Evolutionary conservation across 2,113 vertebrate species (phyloP).

Genomic region (Elgaria multicarinata): DNA sequence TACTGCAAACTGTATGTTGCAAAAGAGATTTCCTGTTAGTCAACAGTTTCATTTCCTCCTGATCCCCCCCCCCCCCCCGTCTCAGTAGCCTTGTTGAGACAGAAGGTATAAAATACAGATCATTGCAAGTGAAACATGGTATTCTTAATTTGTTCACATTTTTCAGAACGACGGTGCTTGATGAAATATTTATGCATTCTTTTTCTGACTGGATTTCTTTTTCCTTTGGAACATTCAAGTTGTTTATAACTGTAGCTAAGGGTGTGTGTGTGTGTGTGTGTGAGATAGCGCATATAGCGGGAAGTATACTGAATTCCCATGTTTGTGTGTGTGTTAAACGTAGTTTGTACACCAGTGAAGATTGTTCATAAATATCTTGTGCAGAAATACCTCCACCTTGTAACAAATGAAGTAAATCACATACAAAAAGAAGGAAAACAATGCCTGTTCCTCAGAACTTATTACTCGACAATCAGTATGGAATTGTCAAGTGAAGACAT

Average conservation of each 20-base stretch:
- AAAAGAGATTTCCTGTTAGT: constrained; percentile 67
- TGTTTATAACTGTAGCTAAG: constrained; percentile 57
- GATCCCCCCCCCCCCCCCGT: constrained; percentile 36
- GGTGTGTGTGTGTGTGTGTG: not conserved
- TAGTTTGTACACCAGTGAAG: too few species aligned
- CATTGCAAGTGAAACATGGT: constrained; percentile 37
- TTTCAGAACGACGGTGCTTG: constrained; percentile 53
- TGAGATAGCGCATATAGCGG: too few species aligned
- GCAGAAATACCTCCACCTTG: not conserved
- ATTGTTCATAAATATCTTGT: not conserved
- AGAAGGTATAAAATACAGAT: constrained; percentile 69
- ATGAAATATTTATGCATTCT: constrained; percentile 71
- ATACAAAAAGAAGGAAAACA: not conserved
- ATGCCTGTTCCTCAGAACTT: too few species aligned
- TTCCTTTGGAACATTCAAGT: constrained; percentile 37
- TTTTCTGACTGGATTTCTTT: constrained; percentile 51
- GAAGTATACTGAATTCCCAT: not conserved
- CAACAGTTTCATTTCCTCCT: constrained; percentile 59
- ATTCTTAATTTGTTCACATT: constrained; percentile 69
- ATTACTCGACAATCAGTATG: too few species aligned
- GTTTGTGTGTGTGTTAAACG: not conserved
- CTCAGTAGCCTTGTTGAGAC: constrained; percentile 60
- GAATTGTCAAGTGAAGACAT: too few species aligned
- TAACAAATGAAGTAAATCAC: not conserved
- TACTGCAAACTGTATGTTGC: constrained; percentile 66